Evolutionary conservation across 2,888 invertebrate species (phyloP), one percentile per base, ranked within the genome.

Genomic region (Poecilus cupreus): DNA sequence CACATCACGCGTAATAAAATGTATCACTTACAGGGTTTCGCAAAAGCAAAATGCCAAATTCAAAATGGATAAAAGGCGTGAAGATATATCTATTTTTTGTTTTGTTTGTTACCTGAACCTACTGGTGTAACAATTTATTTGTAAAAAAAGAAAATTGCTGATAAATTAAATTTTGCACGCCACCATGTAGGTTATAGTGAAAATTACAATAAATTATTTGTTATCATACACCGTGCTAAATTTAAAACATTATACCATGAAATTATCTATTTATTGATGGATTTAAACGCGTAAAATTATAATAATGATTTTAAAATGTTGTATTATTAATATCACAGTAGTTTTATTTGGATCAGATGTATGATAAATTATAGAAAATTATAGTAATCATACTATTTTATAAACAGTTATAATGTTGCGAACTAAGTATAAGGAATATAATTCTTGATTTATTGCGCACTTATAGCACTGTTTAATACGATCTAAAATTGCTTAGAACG

Each of bases 331-430:
- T 51, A 10, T 8, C 20, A 5, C 20, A 20, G 51, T 18, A 20
- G 51, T 51, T 51, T 20, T 11, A 10, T 6, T 51, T 32, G 32
- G 4, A 18, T 51, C 11, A 51, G 20, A 20, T 51, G 51, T 24
- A 6, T 60, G 60, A 60, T 60, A 60, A 26, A 60, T 60, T 60
- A 26, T 60, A 13, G 60, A n/a, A 26, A 26, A 60, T 60, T 60
- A 60, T 60, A 60, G 60, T 60, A 60, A 60, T 60, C 26, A 60
- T 26, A 5, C n/a, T n/a, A 60, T 60, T 60, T 60, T 60, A 51
- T n/a, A n/a, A 24, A 60, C 60, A 60, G 24, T 60, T 60, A 60
- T 60, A 13, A 13, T 6, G n/a, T 49, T 13, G 39, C 3, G 8
- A 49, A 49, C 51, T 20, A 32, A 8, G 8, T 6, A 20, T 18